Base-by-base conservation (phyloP, 37 sponge, comb jelly and placozoan genomes). In the Bolinopsis microptera region DNA sequence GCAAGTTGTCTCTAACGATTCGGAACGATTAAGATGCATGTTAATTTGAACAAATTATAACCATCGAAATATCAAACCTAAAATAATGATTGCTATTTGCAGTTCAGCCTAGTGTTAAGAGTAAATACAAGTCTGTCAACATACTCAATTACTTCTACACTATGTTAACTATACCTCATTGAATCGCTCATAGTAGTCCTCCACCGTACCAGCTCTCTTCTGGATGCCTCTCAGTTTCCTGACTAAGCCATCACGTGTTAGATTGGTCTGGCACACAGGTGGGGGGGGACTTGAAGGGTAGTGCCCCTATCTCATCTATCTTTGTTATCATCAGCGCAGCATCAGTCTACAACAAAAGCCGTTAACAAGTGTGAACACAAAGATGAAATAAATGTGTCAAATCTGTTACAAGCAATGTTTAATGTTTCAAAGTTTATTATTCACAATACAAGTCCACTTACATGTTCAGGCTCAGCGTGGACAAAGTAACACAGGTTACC, bases 401-500 rank as follows among this genome's bases (percentile, higher is more conserved):
- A n/a, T n/a, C n/a, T n/a, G n/a, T n/a, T n/a, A n/a, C n/a, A n/a
- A n/a, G n/a, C n/a, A n/a, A n/a, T n/a, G n/a, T n/a, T n/a, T n/a
- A n/a, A n/a, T n/a, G n/a, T n/a, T n/a, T n/a, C n/a, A n/a, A n/a
- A n/a, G n/a, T n/a, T n/a, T n/a, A n/a, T n/a, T n/a, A n/a, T n/a
- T n/a, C n/a, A n/a, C n/a, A n/a, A n/a, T n/a, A n/a, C n/a, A n/a
- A n/a, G n/a, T n/a, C n/a, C n/a, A 48, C 90, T 41, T 40, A 86
- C 90, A 35, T 86, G 32, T 40, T 86, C 61, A 40, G 90, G 90
- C 39, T 86, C 90, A 86, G 90, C 90, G 36, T 86, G 90, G 25
- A 86, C 90, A 86, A 86, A 86, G 36, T 86, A 86, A 48, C 90
- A 86, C 0, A 86, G 35, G 61, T 86, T 86, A 0, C 90, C 90